Evolutionary conservation across 2,888 invertebrate species (phyloP).

Genomic region (Acronicta psi): DNA sequence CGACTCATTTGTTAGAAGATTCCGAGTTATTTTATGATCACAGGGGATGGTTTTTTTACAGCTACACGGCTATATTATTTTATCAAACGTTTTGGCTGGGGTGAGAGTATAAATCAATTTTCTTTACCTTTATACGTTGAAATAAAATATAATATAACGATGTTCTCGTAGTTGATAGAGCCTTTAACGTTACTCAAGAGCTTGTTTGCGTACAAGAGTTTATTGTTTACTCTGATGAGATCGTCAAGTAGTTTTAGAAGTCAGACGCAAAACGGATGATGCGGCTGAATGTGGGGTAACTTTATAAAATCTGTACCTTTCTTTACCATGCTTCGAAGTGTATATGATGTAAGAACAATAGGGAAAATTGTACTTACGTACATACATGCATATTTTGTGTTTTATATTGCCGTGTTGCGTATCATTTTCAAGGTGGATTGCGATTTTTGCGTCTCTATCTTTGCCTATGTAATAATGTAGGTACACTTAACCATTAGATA

Average conservation of each 20-base stretch:
- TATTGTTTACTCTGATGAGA: constrained; percentile 55
- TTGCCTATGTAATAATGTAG: too few relatives aligned
- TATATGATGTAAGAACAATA: constrained; percentile 3
- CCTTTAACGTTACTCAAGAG: constrained; percentile 20
- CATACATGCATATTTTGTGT: too few relatives aligned
- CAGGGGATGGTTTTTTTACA: constrained; percentile 46
- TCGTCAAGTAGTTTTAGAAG: constrained; percentile 59
- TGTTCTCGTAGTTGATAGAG: constrained; percentile 22
- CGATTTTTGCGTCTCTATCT: too few relatives aligned
- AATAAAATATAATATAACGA: constrained; percentile 17
- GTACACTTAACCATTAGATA: too few relatives aligned
- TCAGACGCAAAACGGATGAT: constrained; percentile 54
- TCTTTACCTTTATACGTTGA: constrained; percentile 23
- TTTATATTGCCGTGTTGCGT: too few relatives aligned
- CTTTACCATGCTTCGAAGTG: constrained; percentile 11
- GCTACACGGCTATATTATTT: constrained; percentile 40
- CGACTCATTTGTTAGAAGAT: constrained; percentile 66
- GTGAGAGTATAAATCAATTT: constrained; percentile 29
- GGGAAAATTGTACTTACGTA: too few relatives aligned
- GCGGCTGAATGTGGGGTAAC: constrained; percentile 44
- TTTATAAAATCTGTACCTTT: constrained; percentile 28
- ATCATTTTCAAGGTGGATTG: too few relatives aligned
- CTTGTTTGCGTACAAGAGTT: constrained; percentile 43
- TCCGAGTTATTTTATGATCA: constrained; percentile 51
- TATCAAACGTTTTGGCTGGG: constrained; percentile 39